Evolutionary conservation across 2,888 invertebrate genomes (phyloP).

Genomic region (Psylliodes chrysocephalus): DNA sequence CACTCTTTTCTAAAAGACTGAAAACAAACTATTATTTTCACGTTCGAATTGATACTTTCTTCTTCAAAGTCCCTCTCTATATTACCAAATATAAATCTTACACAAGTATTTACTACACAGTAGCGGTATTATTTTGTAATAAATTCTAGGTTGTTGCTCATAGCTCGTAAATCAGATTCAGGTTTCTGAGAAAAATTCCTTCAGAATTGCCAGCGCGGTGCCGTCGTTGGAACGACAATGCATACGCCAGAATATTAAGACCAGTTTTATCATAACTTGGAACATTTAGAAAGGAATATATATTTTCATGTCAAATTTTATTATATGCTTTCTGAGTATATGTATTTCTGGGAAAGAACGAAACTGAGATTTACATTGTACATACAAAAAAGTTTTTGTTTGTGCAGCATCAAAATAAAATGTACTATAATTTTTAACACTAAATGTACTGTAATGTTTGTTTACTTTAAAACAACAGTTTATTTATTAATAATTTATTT

Average conservation of each 20-base stretch:
- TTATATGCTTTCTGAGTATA: slow-evolving; percentile 11
- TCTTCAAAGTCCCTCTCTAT: no score
- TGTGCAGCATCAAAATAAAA: no score
- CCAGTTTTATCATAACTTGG: slow-evolving; percentile 19
- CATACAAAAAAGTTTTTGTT: neutral
- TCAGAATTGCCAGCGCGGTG: slow-evolving; percentile 33
- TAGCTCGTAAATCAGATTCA: slow-evolving; percentile 35
- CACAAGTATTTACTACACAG: neutral
- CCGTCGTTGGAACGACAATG: slow-evolving; percentile 40
- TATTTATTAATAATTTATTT: no score
- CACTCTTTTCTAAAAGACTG: no score
- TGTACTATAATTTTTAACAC: no score
- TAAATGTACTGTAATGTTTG: no score
- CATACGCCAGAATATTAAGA: slow-evolving; percentile 31
- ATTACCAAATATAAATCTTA: no score
- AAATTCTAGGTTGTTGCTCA: slow-evolving; percentile 36
- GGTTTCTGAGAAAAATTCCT: slow-evolving; percentile 32
- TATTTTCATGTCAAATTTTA: slow-evolving; percentile 18
- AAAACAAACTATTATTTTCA: no score
- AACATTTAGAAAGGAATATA: slow-evolving; percentile 17
- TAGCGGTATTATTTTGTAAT: slow-evolving; percentile 39
- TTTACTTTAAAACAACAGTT: no score
- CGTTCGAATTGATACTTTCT: no score
- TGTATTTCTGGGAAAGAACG: neutral
- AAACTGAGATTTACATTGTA: slow-evolving; percentile 8